Base-by-base conservation (phyloP, 2,113 vertebrate genomes). In the Lagopus leucura region DNA sequence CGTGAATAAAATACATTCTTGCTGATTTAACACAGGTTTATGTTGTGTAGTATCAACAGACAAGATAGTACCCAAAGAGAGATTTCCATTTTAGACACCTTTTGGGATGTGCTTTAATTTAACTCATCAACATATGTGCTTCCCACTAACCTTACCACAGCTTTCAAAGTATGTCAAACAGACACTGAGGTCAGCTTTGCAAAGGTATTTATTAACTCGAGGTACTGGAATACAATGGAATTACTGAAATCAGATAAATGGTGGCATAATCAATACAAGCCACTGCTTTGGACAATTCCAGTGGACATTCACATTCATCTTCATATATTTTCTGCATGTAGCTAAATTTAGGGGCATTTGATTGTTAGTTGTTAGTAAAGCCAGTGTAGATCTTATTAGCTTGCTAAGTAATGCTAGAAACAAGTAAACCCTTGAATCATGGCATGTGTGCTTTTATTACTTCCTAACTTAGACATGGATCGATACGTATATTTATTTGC, bases 261-360 rank as follows among this genome's bases (percentile, higher is more conserved):
- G 67, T 64, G 45, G 10, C 0, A 1, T 47, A 81, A 94, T 71
- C 86, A 78, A 78, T 60, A 55, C 19, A 0, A 83, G 38, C 25
- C 63, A 30, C 47, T 86, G 52, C 47, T 82, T 81, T 65, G 65
- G 82, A 95, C 90, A 92, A 92, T 90, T 94, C 76, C 76, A 83
- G 43, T 19, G 43, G 32, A 75, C 81, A 67, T 24, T 80, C 38
- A 60, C 22, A 25, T 30, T 8, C 11, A 52, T 64, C 43, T 75
- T 86, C n/a, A 58, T 0, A 0, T 45, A 50, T 77, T 67, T 69
- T 45, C 8, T 54, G 6, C 40, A 52, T 2, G n/a, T 22, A 64
- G 38, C 18, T 81, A 75, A 76, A 64, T 82, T 74, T 71, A 80
- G 52, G 17, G 5, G 16, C 13, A 52, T 61, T 71, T 78, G 40